phyloP scores from a whole-genome alignment of 2,797 vertebrate species.

The Hippopotamyrus pictus region DNA sequence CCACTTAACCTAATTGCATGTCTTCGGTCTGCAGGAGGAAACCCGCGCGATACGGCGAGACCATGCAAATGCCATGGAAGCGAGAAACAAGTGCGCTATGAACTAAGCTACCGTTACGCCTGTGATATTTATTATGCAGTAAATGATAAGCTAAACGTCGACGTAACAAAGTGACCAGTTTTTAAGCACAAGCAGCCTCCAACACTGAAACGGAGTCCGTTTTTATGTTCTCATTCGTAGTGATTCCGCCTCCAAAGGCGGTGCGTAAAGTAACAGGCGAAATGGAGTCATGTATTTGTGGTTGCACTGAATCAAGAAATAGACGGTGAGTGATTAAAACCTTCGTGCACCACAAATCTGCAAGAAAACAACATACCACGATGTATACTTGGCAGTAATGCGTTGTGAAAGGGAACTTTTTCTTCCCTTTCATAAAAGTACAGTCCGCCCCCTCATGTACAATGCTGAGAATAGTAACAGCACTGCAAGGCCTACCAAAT shows the following conservation, averaged over 20 bases:
- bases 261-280: neutral
- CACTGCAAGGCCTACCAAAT: conserved; percentile 66
- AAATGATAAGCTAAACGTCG: neutral
- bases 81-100: neutral
- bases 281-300: neutral
- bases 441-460: conserved; percentile 63
- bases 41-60: neutral
- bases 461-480: conserved; percentile 72
- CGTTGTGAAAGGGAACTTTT: conserved; percentile 46
- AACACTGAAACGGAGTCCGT: neutral
- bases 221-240: neutral
- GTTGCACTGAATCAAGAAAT: neutral
- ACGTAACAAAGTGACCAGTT: neutral
- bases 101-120: neutral
- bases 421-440: conserved; percentile 42
- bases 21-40: neutral
- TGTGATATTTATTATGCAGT: neutral
- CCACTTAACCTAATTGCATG: conserved; percentile 5
- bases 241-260: neutral
- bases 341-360: conserved; percentile 17
- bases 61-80: neutral
- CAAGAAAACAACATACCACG: conserved; percentile 21
- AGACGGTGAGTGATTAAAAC: neutral
- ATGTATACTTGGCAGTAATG: conserved; percentile 36
- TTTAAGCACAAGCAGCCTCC: neutral